Conservation (phyloP, 1,140 invertebrate species). For the Drosophila pectinifera region DNA sequence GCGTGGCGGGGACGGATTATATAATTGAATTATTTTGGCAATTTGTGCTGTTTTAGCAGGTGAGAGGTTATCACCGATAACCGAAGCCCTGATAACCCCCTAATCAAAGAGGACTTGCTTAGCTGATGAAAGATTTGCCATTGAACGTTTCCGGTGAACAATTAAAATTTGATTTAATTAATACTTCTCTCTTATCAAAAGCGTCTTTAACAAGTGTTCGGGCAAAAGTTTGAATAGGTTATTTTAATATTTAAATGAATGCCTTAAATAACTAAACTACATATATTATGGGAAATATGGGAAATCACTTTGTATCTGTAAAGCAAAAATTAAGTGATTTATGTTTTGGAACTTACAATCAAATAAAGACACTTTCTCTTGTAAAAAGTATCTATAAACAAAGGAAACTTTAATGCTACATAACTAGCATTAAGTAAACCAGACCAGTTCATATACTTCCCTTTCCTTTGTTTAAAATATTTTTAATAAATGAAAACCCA, state of each 20-base stretch:
- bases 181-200: slow-evolving; percentile 1
- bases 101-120: slow-evolving; percentile 24
- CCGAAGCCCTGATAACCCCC: slow-evolving; percentile 47
- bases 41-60: slow-evolving; percentile 12
- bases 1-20: slow-evolving; percentile 25
- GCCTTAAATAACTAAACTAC: too few relatives aligned
- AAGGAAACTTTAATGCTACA: neutral
- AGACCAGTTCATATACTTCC: neutral
- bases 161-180: slow-evolving; percentile 26
- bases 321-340: too few relatives aligned
- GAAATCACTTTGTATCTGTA: too few relatives aligned
- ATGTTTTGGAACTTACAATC: neutral
- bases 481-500: neutral
- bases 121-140: slow-evolving; percentile 26
- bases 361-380: neutral
- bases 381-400: neutral
- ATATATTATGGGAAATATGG: too few relatives aligned
- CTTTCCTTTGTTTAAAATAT: neutral
- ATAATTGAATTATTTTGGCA: slow-evolving; percentile 48
- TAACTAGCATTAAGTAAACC: fast-evolving
- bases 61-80: slow-evolving; percentile 50
- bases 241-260: too few relatives aligned
- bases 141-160: slow-evolving; percentile 71
- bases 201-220: neutral
- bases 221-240: too few relatives aligned